Conservation (phyloP, 2,888 invertebrate species). For the Quadriops clusia region DNA sequence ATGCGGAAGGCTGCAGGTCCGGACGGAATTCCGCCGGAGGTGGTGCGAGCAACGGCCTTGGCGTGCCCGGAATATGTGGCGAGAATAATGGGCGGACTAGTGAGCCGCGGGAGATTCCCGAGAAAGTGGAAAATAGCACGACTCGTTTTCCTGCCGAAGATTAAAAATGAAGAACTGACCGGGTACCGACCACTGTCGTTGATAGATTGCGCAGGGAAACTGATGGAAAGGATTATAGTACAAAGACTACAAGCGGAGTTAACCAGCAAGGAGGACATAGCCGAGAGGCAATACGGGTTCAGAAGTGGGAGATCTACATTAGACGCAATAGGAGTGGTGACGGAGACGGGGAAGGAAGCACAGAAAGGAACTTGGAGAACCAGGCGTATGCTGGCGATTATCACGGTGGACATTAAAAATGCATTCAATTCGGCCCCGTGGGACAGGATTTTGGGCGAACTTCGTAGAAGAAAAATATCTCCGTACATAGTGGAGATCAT, state of each 20-base stretch:
- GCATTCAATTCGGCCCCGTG: no score
- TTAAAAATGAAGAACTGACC: background rate
- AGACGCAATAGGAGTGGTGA: no score
- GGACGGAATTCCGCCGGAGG: background rate
- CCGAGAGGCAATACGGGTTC: background rate
- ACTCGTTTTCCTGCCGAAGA: background rate
- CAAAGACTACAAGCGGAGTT: background rate
- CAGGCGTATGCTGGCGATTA: no score
- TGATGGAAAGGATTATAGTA: background rate
- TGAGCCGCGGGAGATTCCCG: background rate
- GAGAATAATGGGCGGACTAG: background rate
- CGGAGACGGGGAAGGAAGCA: no score
- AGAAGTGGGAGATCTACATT: slow-evolving; percentile 1
- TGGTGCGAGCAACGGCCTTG: background rate
- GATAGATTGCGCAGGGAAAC: background rate
- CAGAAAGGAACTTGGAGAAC: no score
- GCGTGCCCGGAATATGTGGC: background rate
- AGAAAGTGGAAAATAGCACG: background rate
- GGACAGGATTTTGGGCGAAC: no score
- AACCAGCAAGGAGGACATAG: background rate
- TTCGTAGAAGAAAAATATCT: background rate
- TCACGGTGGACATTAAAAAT: no score
- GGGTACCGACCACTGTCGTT: no score
- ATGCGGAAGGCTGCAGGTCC: background rate
- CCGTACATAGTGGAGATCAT: slow-evolving; percentile 1